phyloP scores from a whole-genome alignment of 1,140 invertebrate genomes.

The Protaetia brevitarsis region DNA sequence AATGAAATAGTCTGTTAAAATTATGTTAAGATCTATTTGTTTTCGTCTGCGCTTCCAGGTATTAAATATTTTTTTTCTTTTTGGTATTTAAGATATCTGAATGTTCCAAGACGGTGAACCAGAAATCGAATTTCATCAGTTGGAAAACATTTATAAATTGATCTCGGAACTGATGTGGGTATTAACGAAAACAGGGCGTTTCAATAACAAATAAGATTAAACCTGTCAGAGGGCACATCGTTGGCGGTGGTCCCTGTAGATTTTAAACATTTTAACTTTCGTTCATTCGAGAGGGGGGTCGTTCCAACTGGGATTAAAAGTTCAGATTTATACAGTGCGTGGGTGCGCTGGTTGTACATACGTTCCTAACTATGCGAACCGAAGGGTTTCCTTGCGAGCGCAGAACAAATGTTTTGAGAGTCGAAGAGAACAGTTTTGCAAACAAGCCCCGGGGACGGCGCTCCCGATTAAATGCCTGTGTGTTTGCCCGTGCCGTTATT shows the following conservation, averaged over 20 bases:
- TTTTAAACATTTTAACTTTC: slow-evolving; percentile 41
- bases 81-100: no score
- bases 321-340: slow-evolving; percentile 35
- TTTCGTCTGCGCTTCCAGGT: no score
- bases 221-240: slow-evolving; percentile 26
- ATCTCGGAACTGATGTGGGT: neutral
- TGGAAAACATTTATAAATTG: neutral
- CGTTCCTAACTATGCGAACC: neutral
- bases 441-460: slow-evolving; percentile 32
- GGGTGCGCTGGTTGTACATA: neutral
- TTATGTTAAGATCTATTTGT: no score
- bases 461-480: slow-evolving; percentile 30
- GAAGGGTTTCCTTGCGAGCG: neutral
- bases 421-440: slow-evolving; percentile 30
- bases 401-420: neutral
- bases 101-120: no score
- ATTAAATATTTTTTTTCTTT: no score
- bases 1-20: no score
- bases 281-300: slow-evolving; percentile 24
- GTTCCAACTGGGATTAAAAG: slow-evolving; percentile 30
- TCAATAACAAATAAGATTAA: slow-evolving; percentile 30
- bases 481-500: slow-evolving; percentile 32
- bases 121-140: no score
- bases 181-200: neutral
- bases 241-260: slow-evolving; percentile 38